Evolutionary conservation across 2,113 vertebrate genomes (phyloP).

Genomic region (Gasterosteus nipponicus): DNA sequence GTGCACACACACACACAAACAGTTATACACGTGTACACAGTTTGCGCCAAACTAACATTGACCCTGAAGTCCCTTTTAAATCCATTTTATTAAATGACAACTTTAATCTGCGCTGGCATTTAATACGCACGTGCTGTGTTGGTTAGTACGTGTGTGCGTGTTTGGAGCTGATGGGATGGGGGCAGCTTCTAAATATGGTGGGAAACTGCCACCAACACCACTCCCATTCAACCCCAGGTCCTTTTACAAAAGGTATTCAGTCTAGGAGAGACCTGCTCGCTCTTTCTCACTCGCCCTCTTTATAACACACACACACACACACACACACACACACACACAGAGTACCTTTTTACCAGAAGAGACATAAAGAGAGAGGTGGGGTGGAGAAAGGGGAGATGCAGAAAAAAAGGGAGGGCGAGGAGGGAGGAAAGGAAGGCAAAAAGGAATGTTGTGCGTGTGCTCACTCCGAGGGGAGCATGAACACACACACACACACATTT

Average conservation of each 20-base stretch:
- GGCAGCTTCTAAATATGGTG: constrained; percentile 75
- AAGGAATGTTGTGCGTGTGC: constrained; percentile 68
- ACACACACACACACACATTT: constrained; percentile 54
- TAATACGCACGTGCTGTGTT: constrained; percentile 26
- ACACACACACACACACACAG: constrained; percentile 31
- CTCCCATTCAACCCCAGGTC: constrained; percentile 76
- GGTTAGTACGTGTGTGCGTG: neutral
- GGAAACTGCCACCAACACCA: constrained; percentile 78
- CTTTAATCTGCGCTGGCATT: constrained; percentile 54
- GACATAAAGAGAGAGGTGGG: constrained; percentile 32
- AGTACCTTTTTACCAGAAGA: constrained; percentile 58
- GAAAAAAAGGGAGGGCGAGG: constrained; percentile 14
- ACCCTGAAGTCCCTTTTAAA: constrained; percentile 42
- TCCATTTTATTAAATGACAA: constrained; percentile 46
- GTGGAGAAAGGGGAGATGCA: constrained; percentile 39
- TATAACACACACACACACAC: constrained; percentile 20
- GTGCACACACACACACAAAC: constrained; percentile 5
- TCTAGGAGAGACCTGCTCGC: constrained; percentile 64
- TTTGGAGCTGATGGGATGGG: constrained; percentile 4
- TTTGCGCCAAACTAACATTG: constrained; percentile 24
- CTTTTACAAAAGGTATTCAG: constrained; percentile 79
- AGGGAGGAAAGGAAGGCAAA: constrained; percentile 50
- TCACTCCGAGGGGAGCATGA: constrained; percentile 46
- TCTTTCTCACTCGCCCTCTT: constrained; percentile 32
- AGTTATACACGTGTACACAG: neutral